Base-by-base conservation (phyloP, 2,888 invertebrate genomes). In the Lepidochrysops patricia region DNA sequence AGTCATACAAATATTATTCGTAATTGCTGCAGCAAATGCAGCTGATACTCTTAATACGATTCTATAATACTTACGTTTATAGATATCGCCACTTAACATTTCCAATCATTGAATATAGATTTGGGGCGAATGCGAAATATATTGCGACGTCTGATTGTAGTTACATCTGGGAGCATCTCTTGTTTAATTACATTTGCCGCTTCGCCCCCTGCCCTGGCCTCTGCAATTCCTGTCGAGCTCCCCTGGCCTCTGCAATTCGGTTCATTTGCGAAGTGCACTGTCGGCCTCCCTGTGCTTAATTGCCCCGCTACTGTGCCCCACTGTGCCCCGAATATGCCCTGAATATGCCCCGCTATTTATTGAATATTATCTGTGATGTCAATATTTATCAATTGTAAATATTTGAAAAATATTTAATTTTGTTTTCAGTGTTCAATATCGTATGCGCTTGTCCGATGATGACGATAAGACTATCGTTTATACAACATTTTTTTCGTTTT, bases 241-340 rank as follows among this genome's bases (percentile, higher is more conserved):
- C 43, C 43, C 19, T 15, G 43, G 9, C 43, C 43, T 43, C 64
- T 61, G 67, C 76, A 72, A 74, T 82, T 80, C 77, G 80, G 81
- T 84, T 88, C 86, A 88, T 88, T 88, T 88, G 85, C 85, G 84
- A 86, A 88, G 88, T 89, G 87, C 88, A 88, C 85, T 87, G 87
- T 74, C 71, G 81, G 74, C 84, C 84, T 82, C 82, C 80, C 82
- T 71, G 75, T 70, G 75, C 77, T 84, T 86, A 86, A 88, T 89
- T 86, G 86, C 79, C 75, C 71, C 70, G 64, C 62, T 62, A 71
- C 73, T 77, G 76, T 84, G 50, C 50, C 26, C 26, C 26, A 26
- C 25, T 26, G 9, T 49, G 49, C 26, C n/a, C 49, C 26, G 29
- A 25, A 12, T 6, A 26, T 50, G 50, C 49, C 26, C 23, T 2